These are phyloP conservation scores for Hirtodrosophila cameraria DNA, from an alignment of 2,888 invertebrate species.

Conservation along the genomic window DNA sequence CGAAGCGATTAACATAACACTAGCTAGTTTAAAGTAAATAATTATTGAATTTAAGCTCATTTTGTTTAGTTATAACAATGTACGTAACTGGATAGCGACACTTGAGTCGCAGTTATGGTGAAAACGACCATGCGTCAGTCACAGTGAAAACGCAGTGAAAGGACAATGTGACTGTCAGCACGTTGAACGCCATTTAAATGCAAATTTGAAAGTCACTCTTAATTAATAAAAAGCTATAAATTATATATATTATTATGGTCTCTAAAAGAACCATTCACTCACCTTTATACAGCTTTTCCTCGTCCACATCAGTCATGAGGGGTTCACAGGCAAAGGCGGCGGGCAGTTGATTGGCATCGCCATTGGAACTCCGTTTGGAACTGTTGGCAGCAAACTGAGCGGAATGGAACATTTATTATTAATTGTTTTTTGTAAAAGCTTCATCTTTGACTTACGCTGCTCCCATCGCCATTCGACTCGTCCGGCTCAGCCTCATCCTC, in stretches of 20 bases:
- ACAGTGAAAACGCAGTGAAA: no score
- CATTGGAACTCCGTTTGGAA: slow-evolving; percentile 52
- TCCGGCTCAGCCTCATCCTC: slow-evolving; percentile 88
- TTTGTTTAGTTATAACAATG: no score
- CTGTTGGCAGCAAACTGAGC: slow-evolving; percentile 39
- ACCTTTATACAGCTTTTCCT: slow-evolving; percentile 79
- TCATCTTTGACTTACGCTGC: slow-evolving; percentile 69
- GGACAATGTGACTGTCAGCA: background rate
- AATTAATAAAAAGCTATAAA: no score
- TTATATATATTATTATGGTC: background rate
- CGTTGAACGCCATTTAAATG: background rate
- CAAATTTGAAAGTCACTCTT: background rate
- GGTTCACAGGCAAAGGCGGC: slow-evolving; percentile 81
- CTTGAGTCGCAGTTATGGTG: no score
- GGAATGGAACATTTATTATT: background rate
- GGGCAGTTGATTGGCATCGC: slow-evolving; percentile 41
- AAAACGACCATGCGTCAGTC: no score
- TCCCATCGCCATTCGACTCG: slow-evolving; percentile 69
- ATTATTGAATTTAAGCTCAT: no score
- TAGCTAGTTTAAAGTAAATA: no score
- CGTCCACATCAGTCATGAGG: slow-evolving; percentile 78
- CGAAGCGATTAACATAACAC: no score
- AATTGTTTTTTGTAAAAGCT: no score
- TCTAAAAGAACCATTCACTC: no score
- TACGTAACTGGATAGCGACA: no score